Percentiles rank a stretch among this genome's conserved stretches.
Conservation (phyloP, 2,888 invertebrate species). For the Chouioia cunea region DNA sequence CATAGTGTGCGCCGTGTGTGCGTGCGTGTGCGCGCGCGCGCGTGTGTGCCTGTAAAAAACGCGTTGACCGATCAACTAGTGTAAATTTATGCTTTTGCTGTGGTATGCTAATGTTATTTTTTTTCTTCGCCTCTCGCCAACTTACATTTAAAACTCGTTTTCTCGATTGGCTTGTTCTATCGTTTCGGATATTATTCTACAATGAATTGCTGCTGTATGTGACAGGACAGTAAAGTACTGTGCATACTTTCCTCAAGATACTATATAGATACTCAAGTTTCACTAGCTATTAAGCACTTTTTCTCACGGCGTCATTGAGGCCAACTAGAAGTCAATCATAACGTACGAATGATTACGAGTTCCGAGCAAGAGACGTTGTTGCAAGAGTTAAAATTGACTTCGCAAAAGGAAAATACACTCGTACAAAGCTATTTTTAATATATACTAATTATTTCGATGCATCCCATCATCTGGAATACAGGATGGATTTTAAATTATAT, state of each 20-base stretch:
- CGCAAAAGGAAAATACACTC: too few species aligned
- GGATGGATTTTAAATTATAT: too few species aligned
- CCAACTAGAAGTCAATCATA: too few species aligned
- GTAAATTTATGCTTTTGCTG: constrained; percentile 32
- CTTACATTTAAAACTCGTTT: constrained; percentile 26
- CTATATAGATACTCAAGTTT: too few species aligned
- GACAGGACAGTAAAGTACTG: background rate
- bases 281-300: too few species aligned
- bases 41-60: background rate
- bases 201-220: background rate
- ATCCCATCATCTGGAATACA: too few species aligned
- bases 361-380: too few species aligned
- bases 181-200: constrained; percentile 22
- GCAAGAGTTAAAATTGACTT: too few species aligned
- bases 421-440: too few species aligned
- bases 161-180: constrained; percentile 24
- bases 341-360: too few species aligned
- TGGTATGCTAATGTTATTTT: constrained; percentile 24
- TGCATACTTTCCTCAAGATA: background rate
- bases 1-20: background rate
- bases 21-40: background rate
- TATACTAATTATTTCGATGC: too few species aligned
- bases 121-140: background rate
- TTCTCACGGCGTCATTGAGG: too few species aligned
- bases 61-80: constrained; percentile 14